Conservation (phyloP, 2,113 vertebrate genomes). For the Silurus asotus region DNA sequence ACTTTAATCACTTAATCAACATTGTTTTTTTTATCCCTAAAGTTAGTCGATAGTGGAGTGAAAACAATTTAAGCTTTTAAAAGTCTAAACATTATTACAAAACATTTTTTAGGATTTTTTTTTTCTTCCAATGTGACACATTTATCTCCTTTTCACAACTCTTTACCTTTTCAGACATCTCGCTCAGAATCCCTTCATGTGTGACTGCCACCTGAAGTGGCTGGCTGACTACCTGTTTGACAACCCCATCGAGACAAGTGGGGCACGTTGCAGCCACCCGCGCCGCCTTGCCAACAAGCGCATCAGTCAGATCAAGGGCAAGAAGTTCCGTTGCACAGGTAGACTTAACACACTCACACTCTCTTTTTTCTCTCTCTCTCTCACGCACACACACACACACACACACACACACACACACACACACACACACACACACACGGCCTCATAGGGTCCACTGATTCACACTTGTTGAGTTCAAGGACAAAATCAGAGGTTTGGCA, state of each 20-base stretch:
- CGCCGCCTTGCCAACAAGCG: constrained; percentile 97
- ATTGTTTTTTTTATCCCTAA: constrained; percentile 19
- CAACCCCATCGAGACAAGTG: constrained; percentile 98
- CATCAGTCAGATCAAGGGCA: constrained; percentile 98
- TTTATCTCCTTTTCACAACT: not conserved
- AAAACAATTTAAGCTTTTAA: constrained; percentile 30
- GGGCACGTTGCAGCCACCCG: constrained; percentile 95
- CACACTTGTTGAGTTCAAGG: not conserved
- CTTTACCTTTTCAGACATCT: constrained; percentile 80
- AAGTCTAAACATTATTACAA: not conserved
- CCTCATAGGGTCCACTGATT: not conserved
- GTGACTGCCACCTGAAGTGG: constrained; percentile 99
- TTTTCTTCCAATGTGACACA: not conserved
- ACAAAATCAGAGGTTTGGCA: constrained; percentile 16
- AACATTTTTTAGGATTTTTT: not conserved
- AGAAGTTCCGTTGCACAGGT: constrained; percentile 99
- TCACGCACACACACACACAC: not conserved
- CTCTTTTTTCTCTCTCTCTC: constrained; percentile 7
- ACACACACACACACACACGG: not conserved
- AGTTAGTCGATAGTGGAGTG: constrained; percentile 24
- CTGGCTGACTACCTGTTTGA: constrained; percentile 97
- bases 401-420: constrained; percentile 4
- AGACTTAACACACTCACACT: constrained; percentile 42
- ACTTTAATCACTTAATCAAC: constrained; percentile 13
- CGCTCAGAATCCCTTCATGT: constrained; percentile 99